Conservation (phyloP, 2,888 invertebrate species). For the Nomada ruficornis region DNA sequence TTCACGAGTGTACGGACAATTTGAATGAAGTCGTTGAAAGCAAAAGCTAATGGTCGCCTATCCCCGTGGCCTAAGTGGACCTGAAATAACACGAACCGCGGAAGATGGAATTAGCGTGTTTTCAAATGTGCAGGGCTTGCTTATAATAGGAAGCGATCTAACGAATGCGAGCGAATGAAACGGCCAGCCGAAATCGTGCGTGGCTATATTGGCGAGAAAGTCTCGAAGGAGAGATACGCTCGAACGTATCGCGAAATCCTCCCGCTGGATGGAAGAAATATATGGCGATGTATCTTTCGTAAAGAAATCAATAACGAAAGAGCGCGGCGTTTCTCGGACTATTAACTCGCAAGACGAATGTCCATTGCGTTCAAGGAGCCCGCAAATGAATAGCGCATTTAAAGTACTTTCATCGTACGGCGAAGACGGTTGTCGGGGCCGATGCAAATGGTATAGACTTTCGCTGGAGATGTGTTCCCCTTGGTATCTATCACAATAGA, state of each 20-base stretch:
- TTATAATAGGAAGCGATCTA: slow-evolving; percentile 20
- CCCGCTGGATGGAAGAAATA: not conserved
- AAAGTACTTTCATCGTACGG: slow-evolving; percentile 31
- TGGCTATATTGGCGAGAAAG: slow-evolving; percentile 27
- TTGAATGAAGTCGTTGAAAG: slow-evolving; percentile 58
- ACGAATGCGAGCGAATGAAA: slow-evolving; percentile 7
- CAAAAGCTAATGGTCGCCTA: slow-evolving; percentile 35
- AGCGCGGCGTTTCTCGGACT: not conserved
- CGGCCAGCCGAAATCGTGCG: not conserved
- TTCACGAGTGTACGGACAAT: slow-evolving; percentile 40
- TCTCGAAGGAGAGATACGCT: not conserved
- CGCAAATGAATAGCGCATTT: slow-evolving; percentile 27
- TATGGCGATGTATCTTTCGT: slow-evolving; percentile 10
- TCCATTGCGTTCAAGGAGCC: slow-evolving; percentile 1
- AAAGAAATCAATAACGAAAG: slow-evolving; percentile 49
- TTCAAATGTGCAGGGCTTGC: slow-evolving; percentile 5
- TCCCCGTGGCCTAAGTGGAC: slow-evolving; percentile 28
- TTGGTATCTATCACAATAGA: slow-evolving; percentile 29
- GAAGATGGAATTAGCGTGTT: slow-evolving; percentile 23
- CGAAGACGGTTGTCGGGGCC: not conserved
- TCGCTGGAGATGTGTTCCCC: slow-evolving; percentile 29
- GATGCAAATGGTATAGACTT: slow-evolving; percentile 32
- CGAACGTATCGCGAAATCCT: not conserved
- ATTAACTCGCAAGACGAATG: slow-evolving; percentile 21
- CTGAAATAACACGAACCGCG: slow-evolving; percentile 43